Percentiles rank a stretch among this genome's conserved stretches.
Conservation (phyloP, 2,888 invertebrate genomes). For the Eupelmus urozonus region DNA sequence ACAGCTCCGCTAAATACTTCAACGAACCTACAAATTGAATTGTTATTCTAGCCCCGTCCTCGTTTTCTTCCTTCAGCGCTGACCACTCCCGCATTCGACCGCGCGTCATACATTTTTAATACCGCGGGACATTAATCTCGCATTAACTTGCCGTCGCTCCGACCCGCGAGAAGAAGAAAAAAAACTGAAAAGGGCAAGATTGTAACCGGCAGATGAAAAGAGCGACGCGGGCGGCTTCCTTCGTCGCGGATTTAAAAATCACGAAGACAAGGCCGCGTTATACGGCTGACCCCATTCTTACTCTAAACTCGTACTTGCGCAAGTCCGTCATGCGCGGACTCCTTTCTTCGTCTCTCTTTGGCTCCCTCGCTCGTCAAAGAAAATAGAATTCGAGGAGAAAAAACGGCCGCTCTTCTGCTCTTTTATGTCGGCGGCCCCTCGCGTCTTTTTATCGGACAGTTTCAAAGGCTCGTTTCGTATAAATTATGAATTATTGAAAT, state of each 20-base stretch:
- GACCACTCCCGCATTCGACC: constrained; percentile 42
- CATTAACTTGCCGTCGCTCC: constrained; percentile 60
- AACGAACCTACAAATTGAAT: constrained; percentile 30
- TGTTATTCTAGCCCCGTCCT: constrained; percentile 8
- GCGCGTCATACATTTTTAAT: constrained; percentile 71
- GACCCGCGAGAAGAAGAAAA: not conserved
- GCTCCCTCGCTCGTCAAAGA: not conserved
- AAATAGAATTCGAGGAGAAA: constrained; percentile 8
- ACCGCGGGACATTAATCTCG: constrained; percentile 67
- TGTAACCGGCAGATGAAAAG: constrained; percentile 14
- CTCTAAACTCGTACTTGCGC: constrained; percentile 20
- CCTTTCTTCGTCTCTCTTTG: not conserved
- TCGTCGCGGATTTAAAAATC: constrained; percentile 27
- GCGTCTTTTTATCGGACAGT: not conserved
- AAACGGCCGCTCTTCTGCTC: not conserved
- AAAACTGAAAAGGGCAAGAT: not conserved
- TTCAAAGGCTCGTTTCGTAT: not conserved
- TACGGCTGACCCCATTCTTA: constrained; percentile 24
- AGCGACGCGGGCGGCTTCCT: not conserved
- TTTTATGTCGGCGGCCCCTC: not conserved
- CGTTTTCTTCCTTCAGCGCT: constrained; percentile 26
- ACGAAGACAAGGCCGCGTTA: not conserved
- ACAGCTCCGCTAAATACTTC: no score
- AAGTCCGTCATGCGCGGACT: not conserved
- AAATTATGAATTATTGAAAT: not conserved